Evolutionary conservation across 2,113 vertebrate genomes (phyloP).

Genomic region (Limanda limanda): DNA sequence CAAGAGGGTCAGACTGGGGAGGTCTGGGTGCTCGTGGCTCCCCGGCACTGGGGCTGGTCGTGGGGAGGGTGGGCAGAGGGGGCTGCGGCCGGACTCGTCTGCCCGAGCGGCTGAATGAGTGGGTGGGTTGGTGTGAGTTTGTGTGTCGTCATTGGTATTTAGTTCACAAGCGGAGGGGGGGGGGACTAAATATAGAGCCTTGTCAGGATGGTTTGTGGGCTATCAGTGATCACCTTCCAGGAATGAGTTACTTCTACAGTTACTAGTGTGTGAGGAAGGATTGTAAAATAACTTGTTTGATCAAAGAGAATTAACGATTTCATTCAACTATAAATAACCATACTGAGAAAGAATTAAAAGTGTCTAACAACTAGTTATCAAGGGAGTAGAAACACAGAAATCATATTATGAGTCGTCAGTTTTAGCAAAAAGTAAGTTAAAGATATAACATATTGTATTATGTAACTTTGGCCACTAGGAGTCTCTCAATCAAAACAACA

Average conservation of each 20-base stretch:
- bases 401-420: too few species aligned
- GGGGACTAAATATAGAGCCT: slow-evolving; percentile 91
- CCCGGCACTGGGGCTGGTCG: slow-evolving; percentile 77
- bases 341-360: neutral
- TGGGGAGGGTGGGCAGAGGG: slow-evolving; percentile 75
- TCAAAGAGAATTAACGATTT: neutral
- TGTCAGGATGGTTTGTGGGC: slow-evolving; percentile 16
- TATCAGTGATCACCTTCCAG: slow-evolving; percentile 9
- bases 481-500: too few species aligned
- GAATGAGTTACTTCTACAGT: neutral
- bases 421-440: too few species aligned
- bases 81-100: slow-evolving; percentile 20
- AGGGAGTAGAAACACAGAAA: too few species aligned
- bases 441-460: too few species aligned
- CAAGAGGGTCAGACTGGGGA: slow-evolving; percentile 59
- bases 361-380: too few species aligned
- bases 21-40: slow-evolving; percentile 82
- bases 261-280: neutral
- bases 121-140: slow-evolving; percentile 78
- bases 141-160: slow-evolving; percentile 88
- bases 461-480: too few species aligned
- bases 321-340: neutral
- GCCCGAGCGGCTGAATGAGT: slow-evolving; percentile 48
- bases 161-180: slow-evolving; percentile 83
- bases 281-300: neutral